phyloP scores from a whole-genome alignment of 2,888 invertebrate genomes.

The Phyto melanocephala region DNA sequence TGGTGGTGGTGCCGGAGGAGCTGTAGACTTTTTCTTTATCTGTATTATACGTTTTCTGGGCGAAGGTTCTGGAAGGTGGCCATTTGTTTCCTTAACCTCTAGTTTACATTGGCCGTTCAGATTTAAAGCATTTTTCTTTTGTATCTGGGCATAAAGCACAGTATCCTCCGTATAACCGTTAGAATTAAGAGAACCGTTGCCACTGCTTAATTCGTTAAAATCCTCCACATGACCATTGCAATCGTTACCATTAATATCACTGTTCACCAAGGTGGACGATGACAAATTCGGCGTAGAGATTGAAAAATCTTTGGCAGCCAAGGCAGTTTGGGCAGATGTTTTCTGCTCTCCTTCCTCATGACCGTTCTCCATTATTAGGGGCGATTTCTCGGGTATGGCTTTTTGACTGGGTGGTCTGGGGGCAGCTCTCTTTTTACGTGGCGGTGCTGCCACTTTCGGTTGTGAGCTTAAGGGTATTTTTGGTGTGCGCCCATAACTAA shows the following conservation, averaged over 20 bases:
- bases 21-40: conserved; percentile 73
- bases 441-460: conserved; percentile 71
- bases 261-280: conserved; percentile 36
- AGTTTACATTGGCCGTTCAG: conserved; percentile 61
- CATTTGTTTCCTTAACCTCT: conserved; percentile 29
- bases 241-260: conserved; percentile 69
- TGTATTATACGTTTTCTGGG: conserved; percentile 74
- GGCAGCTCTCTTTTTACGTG: conserved; percentile 77
- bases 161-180: conserved; percentile 55
- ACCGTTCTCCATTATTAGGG: conserved; percentile 67
- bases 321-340: background rate
- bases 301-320: conserved; percentile 73
- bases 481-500: conserved; percentile 75
- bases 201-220: conserved; percentile 49
- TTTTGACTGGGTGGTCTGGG: conserved; percentile 78
- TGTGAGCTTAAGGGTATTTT: conserved; percentile 70
- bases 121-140: conserved; percentile 70
- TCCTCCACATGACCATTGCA: conserved; percentile 73
- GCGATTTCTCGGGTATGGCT: conserved; percentile 74
- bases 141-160: conserved; percentile 64
- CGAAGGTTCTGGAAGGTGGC: conserved; percentile 74
- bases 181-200: conserved; percentile 53
- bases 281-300: conserved; percentile 76
- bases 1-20: conserved; percentile 76
- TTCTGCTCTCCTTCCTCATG: background rate